phyloP scores from a whole-genome alignment of 2,797 vertebrate species.

The Knipowitschia caucasica region DNA sequence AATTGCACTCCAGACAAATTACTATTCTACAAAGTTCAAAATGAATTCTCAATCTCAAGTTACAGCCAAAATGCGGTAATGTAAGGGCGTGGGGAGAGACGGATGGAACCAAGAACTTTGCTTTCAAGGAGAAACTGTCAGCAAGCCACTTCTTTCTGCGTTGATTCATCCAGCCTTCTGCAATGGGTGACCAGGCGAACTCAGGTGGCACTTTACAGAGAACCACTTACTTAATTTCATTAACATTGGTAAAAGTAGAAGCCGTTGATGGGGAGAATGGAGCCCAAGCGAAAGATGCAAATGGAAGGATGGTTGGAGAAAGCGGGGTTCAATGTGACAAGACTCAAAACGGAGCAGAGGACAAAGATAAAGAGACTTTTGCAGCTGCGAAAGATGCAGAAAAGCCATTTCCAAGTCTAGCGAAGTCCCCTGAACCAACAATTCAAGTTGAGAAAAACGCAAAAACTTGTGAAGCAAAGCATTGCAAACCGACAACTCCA shows the following conservation, averaged over 20 bases:
- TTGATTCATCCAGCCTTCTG: constrained; percentile 49
- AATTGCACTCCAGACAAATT: constrained; percentile 24
- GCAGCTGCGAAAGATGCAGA: constrained; percentile 45
- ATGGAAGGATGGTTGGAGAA: constrained; percentile 24
- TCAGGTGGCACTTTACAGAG: constrained; percentile 86
- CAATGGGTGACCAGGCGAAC: constrained; percentile 85
- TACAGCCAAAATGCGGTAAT: constrained; percentile 35
- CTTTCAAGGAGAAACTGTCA: constrained; percentile 53
- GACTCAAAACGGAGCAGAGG: constrained; percentile 37
- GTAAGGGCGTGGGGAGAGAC: constrained; percentile 45
- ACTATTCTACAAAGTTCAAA: constrained; percentile 19
- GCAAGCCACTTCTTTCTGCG: constrained; percentile 23
- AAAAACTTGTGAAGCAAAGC: constrained; percentile 39
- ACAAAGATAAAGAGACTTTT: constrained; percentile 35
- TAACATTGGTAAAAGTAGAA: constrained; percentile 95
- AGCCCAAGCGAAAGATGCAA: constrained; percentile 52
- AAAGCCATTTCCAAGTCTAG: constrained; percentile 36
- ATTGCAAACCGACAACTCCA: constrained; percentile 34
- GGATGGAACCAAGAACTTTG: constrained; percentile 50
- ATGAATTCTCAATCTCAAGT: constrained; percentile 31
- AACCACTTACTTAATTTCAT: constrained; percentile 97
- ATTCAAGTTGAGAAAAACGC: constrained; percentile 48
- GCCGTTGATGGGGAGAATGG: constrained; percentile 78
- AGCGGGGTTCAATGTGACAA: constrained; percentile 20
- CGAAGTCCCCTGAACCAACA: constrained; percentile 34